Percentiles rank a stretch among this genome's conserved stretches.
These are phyloP conservation scores for Hydrolagus colliei DNA, from an alignment of 2,797 vertebrate species.

Conservation along the genomic window DNA sequence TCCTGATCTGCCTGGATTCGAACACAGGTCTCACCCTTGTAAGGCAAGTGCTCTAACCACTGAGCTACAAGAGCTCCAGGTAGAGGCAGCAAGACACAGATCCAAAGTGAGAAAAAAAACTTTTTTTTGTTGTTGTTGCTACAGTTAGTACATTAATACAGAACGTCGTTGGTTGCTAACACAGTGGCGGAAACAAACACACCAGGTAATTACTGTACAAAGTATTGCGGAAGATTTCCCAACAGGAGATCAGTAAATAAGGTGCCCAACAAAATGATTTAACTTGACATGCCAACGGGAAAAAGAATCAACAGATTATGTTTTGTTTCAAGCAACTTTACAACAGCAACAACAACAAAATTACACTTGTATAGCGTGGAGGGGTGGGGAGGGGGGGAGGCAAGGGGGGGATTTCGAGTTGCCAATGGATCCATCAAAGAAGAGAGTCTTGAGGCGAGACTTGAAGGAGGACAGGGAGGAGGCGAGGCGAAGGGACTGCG, in stretches of 20 bases:
- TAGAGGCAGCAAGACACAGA: background rate
- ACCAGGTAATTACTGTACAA: background rate
- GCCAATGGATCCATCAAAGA: too few species aligned
- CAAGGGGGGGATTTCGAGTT: too few species aligned
- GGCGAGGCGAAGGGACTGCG: too few species aligned
- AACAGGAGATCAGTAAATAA: background rate
- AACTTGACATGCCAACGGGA: background rate
- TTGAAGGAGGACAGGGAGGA: too few species aligned
- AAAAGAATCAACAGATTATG: background rate
- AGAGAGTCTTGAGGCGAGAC: too few species aligned
- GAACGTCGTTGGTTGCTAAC: background rate
- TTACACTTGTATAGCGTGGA: too few species aligned
- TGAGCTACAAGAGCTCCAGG: too few species aligned
- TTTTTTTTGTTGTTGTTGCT: background rate
- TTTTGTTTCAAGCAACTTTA: conserved; percentile 1
- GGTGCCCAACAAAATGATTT: background rate
- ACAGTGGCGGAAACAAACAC: background rate
- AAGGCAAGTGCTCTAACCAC: too few species aligned
- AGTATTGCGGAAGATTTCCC: background rate
- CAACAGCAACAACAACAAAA: background rate
- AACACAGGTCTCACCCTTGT: too few species aligned
- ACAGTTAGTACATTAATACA: background rate
- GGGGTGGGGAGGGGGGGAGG: too few species aligned
- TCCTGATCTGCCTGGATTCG: too few species aligned
- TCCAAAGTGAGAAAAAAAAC: background rate